phyloP scores from a whole-genome alignment of 2,888 invertebrate species.

The Gymnosoma rotundatum region DNA sequence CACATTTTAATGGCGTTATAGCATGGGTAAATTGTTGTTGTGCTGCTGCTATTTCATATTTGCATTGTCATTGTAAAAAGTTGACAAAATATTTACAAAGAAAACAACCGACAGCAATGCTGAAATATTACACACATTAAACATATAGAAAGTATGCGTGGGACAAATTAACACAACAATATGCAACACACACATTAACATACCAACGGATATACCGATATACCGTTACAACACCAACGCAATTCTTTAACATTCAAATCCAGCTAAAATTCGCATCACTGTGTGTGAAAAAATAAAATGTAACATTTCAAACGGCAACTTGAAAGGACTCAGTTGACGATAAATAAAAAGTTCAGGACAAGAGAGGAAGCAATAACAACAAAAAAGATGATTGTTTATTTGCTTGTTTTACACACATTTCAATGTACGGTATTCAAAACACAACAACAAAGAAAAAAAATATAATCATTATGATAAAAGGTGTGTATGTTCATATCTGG shows the following conservation, averaged over 20 bases:
- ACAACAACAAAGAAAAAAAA: neutral
- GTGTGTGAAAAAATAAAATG: slow-evolving; percentile 27
- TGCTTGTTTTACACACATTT: slow-evolving; percentile 42
- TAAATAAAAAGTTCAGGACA: neutral
- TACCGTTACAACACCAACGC: too few relatives aligned
- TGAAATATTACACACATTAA: slow-evolving; percentile 10
- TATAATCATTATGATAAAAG: neutral
- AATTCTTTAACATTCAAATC: slow-evolving; percentile 16
- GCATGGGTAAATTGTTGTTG: slow-evolving; percentile 29
- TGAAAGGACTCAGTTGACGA: neutral
- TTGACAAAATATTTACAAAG: slow-evolving; percentile 60
- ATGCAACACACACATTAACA: slow-evolving; percentile 9
- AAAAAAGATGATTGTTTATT: slow-evolving; percentile 53
- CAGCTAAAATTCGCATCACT: slow-evolving; percentile 12
- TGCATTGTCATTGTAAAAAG: slow-evolving; percentile 52
- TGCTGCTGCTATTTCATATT: slow-evolving; percentile 36
- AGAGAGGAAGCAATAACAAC: slow-evolving; percentile 1
- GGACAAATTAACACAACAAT: slow-evolving; percentile 46
- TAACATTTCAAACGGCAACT: slow-evolving; percentile 36
- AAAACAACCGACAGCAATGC: slow-evolving; percentile 53
- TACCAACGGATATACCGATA: neutral
- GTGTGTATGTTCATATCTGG: neutral
- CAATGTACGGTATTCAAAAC: neutral
- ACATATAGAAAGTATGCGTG: slow-evolving; percentile 36
- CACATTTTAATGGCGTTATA: slow-evolving; percentile 13